These are phyloP conservation scores for Chionoecetes opilio DNA, from an alignment of 1,140 invertebrate species.

Conservation along the genomic window DNA sequence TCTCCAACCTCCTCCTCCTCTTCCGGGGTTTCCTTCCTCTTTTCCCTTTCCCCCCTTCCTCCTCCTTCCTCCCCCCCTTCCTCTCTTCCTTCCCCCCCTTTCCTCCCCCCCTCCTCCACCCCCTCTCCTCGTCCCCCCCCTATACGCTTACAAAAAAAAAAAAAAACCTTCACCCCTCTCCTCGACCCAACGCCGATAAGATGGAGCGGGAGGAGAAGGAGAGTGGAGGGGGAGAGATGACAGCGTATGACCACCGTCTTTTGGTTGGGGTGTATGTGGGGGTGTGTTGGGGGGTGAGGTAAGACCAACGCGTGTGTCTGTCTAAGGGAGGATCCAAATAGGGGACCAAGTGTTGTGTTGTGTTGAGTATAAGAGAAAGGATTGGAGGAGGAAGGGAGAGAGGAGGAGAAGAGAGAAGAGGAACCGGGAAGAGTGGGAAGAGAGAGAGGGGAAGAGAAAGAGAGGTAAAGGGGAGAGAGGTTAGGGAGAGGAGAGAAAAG, in stretches of 20 bases:
- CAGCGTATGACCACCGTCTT: background rate
- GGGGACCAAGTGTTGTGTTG: constrained; percentile 21
- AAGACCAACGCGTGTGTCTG: background rate
- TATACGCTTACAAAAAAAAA: too few relatives aligned
- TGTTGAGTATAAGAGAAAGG: background rate
- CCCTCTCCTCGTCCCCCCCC: too few relatives aligned
- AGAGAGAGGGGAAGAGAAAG: background rate
- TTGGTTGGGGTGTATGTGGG: constrained; percentile 28
- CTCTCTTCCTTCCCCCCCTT: background rate
- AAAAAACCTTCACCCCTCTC: background rate
- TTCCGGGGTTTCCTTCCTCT: background rate
- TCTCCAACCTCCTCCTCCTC: background rate
- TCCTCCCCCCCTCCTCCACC: too few relatives aligned
- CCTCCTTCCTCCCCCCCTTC: background rate
- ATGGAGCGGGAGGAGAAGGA: background rate
- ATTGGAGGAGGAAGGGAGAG: background rate
- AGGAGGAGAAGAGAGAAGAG: background rate
- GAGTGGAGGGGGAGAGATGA: too few relatives aligned
- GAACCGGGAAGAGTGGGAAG: background rate
- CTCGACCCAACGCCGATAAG: background rate
- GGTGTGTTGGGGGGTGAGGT: constrained; percentile 9
- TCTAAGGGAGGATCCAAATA: background rate
- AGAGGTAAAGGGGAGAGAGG: too few relatives aligned
- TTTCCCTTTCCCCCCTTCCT: background rate
- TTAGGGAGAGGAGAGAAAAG: background rate